Conservation (phyloP, 2,797 vertebrate genomes). For the Sciurus carolinensis region DNA sequence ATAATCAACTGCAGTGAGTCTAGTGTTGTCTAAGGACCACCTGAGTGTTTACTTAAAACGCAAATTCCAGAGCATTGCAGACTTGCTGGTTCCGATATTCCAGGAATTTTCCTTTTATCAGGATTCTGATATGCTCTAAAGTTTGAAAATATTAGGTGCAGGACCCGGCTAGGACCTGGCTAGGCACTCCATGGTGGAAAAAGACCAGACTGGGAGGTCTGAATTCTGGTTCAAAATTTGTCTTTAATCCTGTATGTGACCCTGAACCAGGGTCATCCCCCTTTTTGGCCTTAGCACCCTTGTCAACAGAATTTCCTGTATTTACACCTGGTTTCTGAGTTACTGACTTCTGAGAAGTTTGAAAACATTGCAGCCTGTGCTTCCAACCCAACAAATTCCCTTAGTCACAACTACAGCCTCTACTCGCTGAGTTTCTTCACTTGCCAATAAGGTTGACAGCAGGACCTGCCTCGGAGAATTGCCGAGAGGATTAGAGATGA, state of each 20-base stretch:
- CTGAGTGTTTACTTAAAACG: background rate
- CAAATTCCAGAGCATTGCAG: background rate
- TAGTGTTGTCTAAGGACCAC: background rate
- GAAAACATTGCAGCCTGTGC: background rate
- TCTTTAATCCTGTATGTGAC: background rate
- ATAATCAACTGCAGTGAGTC: background rate
- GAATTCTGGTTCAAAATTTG: conserved; percentile 19
- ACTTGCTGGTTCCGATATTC: background rate
- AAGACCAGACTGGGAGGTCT: background rate
- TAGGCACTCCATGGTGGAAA: background rate
- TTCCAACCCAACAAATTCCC: background rate
- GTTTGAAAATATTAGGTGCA: background rate
- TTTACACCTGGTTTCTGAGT: background rate
- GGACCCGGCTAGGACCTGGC: background rate
- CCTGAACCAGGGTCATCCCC: background rate
- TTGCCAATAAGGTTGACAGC: background rate
- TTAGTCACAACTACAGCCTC: background rate
- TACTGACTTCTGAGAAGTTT: background rate
- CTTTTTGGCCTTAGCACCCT: background rate
- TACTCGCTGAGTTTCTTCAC: background rate
- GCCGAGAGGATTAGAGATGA: background rate
- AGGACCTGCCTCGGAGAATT: background rate
- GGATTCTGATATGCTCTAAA: background rate
- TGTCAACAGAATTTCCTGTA: background rate
- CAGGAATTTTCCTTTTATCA: background rate